phyloP scores from a whole-genome alignment of 2,113 vertebrate genomes.

The Malurus alboscapulatus region DNA sequence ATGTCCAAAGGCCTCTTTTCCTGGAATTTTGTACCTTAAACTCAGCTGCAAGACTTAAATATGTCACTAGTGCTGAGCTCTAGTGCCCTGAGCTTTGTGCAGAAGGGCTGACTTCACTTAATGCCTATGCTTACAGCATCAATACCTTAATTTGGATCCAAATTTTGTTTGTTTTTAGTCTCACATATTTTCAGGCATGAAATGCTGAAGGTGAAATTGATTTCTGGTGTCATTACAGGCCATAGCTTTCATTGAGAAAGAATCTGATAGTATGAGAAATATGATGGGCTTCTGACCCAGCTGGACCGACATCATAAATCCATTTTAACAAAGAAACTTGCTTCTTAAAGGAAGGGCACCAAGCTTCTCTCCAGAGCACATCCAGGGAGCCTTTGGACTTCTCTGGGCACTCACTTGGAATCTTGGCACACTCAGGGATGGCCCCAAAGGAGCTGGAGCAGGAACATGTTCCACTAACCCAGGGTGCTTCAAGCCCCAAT shows the following conservation, averaged over 20 bases:
- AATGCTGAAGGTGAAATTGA: neutral
- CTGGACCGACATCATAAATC: neutral
- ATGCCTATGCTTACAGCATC: neutral
- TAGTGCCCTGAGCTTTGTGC: neutral
- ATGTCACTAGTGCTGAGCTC: neutral
- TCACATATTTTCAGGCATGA: rapidly evolving
- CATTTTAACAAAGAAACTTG: neutral
- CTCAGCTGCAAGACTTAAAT: neutral
- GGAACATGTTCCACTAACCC: no score
- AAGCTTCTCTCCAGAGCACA: neutral
- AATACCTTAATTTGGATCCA: neutral
- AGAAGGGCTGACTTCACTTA: neutral
- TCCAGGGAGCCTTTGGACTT: neutral
- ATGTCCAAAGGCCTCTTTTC: neutral
- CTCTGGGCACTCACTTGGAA: neutral
- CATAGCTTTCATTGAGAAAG: neutral
- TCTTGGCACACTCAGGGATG: rapidly evolving
- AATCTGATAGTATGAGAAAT: neutral
- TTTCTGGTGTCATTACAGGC: neutral
- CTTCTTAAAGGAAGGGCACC: neutral
- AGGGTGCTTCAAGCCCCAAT: no score
- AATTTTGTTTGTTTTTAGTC: neutral
- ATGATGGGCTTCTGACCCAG: neutral
- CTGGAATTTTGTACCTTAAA: neutral
- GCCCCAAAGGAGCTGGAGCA: neutral